These are phyloP conservation scores for Tubulanus polymorphus DNA, from an alignment of 2,888 invertebrate genomes.

Conservation along the genomic window DNA sequence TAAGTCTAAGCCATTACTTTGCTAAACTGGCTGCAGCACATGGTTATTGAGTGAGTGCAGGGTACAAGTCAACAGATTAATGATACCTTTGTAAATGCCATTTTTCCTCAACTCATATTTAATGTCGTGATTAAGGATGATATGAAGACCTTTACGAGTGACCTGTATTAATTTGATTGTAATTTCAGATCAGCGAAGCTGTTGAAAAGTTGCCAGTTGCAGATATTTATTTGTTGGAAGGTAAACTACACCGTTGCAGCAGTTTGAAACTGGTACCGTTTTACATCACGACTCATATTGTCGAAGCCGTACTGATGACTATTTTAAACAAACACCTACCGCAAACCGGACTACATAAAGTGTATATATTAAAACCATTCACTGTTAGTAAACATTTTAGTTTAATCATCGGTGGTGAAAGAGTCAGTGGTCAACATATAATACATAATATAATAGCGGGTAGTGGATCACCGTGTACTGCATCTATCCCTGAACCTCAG, in stretches of 20 bases:
- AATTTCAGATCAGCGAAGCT: constrained; percentile 14
- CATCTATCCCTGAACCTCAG: neutral
- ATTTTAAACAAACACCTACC: constrained; percentile 19
- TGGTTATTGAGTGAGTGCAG: too few relatives aligned
- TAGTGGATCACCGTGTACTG: neutral
- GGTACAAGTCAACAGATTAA: too few relatives aligned
- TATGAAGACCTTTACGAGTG: too few relatives aligned
- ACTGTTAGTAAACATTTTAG: constrained; percentile 19
- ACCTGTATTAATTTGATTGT: neutral
- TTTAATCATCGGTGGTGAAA: constrained; percentile 24
- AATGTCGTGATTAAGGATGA: too few relatives aligned
- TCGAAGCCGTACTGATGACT: constrained; percentile 20
- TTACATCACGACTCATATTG: constrained; percentile 13
- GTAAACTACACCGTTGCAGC: constrained; percentile 12
- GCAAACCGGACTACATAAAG: constrained; percentile 12
- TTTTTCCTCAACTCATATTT: too few relatives aligned
- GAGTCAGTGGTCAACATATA: constrained; percentile 24
- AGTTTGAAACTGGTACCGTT: constrained; percentile 18
- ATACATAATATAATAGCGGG: constrained; percentile 14
- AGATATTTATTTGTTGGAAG: constrained; percentile 20
- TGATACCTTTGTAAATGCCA: too few relatives aligned
- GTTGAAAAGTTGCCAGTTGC: constrained; percentile 14
- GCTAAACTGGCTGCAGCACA: too few relatives aligned
- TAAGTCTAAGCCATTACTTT: too few relatives aligned
- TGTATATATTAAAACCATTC: constrained; percentile 17